Percentiles rank a stretch among this genome's conserved stretches.
Conservation (phyloP, 2,797 vertebrate species). For the Alcedo quadribrachys region DNA sequence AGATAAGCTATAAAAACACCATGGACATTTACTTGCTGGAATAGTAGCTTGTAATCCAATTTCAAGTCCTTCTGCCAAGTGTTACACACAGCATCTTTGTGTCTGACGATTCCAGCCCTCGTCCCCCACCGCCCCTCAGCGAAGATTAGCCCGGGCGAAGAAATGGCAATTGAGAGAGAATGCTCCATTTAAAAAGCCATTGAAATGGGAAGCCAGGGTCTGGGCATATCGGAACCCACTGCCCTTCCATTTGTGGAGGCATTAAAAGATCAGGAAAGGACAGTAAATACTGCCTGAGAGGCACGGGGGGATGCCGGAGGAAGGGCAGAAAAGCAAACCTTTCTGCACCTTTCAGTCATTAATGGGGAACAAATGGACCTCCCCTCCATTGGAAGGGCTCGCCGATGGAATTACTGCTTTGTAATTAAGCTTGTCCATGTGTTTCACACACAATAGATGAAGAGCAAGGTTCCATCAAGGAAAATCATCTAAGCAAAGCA, state of each 20-base stretch:
- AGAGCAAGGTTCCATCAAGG: neutral
- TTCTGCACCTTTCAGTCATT: neutral
- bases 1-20: conserved; percentile 80
- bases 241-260: neutral
- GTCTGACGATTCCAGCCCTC: neutral
- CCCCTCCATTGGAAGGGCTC: neutral
- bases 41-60: conserved; percentile 69
- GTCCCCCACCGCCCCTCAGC: neutral
- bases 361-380: neutral
- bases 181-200: neutral
- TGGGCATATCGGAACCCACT: neutral
- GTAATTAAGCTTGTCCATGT: neutral
- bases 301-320: neutral
- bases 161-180: neutral
- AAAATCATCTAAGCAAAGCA: rapidly evolving
- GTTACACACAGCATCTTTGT: conserved; percentile 64
- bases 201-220: neutral
- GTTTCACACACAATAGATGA: neutral
- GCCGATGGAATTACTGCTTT: neutral
- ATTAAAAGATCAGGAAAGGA: neutral
- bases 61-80: conserved; percentile 67
- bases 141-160: neutral
- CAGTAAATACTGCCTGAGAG: neutral
- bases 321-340: conserved; percentile 12
- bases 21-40: conserved; percentile 72